Conservation (phyloP, 2,888 invertebrate species). For the Apotomis turbidana region DNA sequence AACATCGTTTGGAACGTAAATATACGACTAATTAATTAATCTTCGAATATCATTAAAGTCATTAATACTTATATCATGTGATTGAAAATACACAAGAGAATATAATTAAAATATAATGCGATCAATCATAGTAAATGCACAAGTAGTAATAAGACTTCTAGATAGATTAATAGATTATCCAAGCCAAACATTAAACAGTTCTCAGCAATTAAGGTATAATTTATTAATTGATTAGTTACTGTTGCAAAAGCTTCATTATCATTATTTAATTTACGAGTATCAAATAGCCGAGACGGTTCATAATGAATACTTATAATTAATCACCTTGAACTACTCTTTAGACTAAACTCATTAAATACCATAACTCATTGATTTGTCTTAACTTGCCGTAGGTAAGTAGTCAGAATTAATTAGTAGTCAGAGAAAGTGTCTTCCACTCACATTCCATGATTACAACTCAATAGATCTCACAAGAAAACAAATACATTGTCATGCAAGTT, state of each 20-base stretch:
- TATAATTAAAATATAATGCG: no score
- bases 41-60: no score
- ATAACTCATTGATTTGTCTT: conserved; percentile 26
- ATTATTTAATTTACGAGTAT: background rate
- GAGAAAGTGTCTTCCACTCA: conserved; percentile 37
- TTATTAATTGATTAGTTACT: background rate
- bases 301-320: conserved; percentile 8
- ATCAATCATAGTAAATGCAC: no score
- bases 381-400: conserved; percentile 12
- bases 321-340: conserved; percentile 7
- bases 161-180: no score
- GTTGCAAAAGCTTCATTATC: conserved; percentile 4
- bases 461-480: conserved; percentile 30
- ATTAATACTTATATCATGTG: no score
- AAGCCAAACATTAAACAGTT: background rate
- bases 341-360: conserved; percentile 9
- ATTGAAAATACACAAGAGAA: no score
- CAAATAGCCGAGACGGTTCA: background rate
- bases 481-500: conserved; percentile 32
- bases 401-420: conserved; percentile 20
- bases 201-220: background rate
- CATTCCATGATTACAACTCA: conserved; percentile 33
- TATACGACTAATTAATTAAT: no score
- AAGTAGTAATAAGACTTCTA: no score
- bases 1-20: no score